phyloP scores from a whole-genome alignment of 2,888 invertebrate species.

The Acronicta psi region DNA sequence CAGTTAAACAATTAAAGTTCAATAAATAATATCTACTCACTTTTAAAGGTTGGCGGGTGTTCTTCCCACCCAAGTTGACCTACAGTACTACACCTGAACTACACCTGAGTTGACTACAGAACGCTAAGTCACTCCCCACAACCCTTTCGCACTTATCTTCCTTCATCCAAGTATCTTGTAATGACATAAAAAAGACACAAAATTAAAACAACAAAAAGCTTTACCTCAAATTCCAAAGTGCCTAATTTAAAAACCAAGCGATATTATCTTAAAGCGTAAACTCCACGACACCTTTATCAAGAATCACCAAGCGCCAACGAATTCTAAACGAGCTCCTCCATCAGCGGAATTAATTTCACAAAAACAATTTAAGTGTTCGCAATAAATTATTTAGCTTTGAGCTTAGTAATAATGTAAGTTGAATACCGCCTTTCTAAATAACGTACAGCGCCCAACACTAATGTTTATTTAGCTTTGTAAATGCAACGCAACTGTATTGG shows the following conservation, averaged over 20 bases:
- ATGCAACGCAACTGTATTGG: constrained; percentile 51
- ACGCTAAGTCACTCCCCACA: too few relatives aligned
- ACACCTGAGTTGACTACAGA: too few relatives aligned
- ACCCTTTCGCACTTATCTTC: neutral
- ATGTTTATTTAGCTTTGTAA: constrained; percentile 57
- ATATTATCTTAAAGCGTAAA: constrained; percentile 35
- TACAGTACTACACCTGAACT: too few relatives aligned
- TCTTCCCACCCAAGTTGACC: too few relatives aligned
- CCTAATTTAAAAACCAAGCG: constrained; percentile 21
- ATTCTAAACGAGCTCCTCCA: constrained; percentile 56
- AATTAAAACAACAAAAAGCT: neutral
- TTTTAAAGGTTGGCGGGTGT: too few relatives aligned
- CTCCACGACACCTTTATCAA: constrained; percentile 50
- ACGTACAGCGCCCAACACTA: constrained; percentile 46
- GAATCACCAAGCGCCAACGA: constrained; percentile 50
- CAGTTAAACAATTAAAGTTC: too few relatives aligned
- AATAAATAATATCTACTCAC: too few relatives aligned
- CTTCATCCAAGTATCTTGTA: neutral
- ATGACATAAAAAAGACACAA: too few relatives aligned
- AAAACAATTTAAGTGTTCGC: constrained; percentile 64
- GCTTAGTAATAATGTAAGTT: constrained; percentile 58
- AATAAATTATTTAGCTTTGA: constrained; percentile 57
- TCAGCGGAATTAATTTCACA: constrained; percentile 64
- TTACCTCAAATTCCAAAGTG: constrained; percentile 3
- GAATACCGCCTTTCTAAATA: constrained; percentile 51